Evolutionary conservation across 35 echinoderm and acorn worm genomes (phyloP).

Genomic region (Heliocidaris erythrogramma): DNA sequence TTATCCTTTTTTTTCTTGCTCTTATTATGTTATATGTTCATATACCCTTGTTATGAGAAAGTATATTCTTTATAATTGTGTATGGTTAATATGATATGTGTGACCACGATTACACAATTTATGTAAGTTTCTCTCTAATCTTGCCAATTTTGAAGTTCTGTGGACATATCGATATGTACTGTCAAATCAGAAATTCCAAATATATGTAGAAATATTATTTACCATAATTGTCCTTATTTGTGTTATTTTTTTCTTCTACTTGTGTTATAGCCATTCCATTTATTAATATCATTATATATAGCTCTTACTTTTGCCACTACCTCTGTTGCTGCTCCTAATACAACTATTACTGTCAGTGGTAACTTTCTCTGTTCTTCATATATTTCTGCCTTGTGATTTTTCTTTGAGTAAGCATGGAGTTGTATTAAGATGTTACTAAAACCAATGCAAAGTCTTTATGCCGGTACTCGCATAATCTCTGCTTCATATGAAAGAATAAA

Average conservation of each 20-base stretch:
- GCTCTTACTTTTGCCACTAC: background rate
- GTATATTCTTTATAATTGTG: background rate
- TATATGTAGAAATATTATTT: too few relatives aligned
- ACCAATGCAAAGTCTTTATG: too few relatives aligned
- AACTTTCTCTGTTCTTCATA: too few relatives aligned
- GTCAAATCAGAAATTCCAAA: too few relatives aligned
- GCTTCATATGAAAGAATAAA: too few relatives aligned
- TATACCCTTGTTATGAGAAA: background rate
- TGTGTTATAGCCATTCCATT: background rate
- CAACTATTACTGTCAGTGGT: too few relatives aligned
- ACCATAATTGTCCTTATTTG: background rate
- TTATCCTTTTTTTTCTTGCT: background rate
- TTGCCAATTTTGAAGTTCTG: background rate
- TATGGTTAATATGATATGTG: background rate
- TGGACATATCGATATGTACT: too few relatives aligned
- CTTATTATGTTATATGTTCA: background rate
- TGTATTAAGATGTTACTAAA: too few relatives aligned
- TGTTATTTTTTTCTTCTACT: background rate
- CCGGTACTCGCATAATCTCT: too few relatives aligned
- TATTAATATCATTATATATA: background rate
- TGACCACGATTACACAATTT: background rate
- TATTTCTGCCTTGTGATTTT: too few relatives aligned
- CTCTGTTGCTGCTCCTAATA: background rate
- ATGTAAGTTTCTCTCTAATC: background rate
- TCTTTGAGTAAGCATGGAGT: too few relatives aligned